A percentile compares a stretch with the other conserved stretches of the same genome.
Conservation (phyloP, 2,797 vertebrate genomes). For the Meda fulgida region DNA sequence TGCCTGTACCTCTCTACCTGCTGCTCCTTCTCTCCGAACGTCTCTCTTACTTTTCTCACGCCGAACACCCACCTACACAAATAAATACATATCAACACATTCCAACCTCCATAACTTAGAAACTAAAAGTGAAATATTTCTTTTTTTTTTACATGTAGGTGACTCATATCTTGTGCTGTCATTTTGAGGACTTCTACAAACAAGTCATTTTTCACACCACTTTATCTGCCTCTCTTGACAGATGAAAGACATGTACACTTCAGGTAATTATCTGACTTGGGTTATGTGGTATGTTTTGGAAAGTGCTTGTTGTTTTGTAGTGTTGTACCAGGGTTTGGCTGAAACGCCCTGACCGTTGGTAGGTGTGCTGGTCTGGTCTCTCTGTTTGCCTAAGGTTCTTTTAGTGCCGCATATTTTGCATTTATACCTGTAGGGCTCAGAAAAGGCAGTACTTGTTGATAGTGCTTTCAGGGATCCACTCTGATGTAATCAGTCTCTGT, state of each 20-base stretch:
- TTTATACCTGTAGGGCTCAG: slow-evolving; percentile 59
- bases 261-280: slow-evolving; percentile 62
- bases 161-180: slow-evolving; percentile 61
- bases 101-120: not conserved
- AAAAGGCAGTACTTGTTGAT: slow-evolving; percentile 63
- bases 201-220: slow-evolving; percentile 67
- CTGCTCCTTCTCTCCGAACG: not conserved
- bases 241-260: slow-evolving; percentile 65
- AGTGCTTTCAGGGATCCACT: slow-evolving; percentile 46
- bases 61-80: slow-evolving; percentile 22
- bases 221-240: slow-evolving; percentile 63
- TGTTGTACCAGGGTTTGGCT: slow-evolving; percentile 38
- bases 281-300: slow-evolving; percentile 64
- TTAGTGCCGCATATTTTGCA: slow-evolving; percentile 63
- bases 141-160: slow-evolving; percentile 34
- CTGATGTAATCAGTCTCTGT: slow-evolving; percentile 63
- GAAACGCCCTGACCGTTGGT: slow-evolving; percentile 64
- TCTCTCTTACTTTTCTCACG: slow-evolving; percentile 6
- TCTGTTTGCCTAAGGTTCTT: slow-evolving; percentile 69
- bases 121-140: not conserved
- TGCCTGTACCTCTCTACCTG: slow-evolving; percentile 38
- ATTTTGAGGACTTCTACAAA: slow-evolving; percentile 65
- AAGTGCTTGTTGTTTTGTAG: slow-evolving; percentile 51
- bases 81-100: slow-evolving; percentile 44
- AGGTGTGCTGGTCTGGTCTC: slow-evolving; percentile 68